phyloP scores from a whole-genome alignment of 2,888 invertebrate genomes.

The Perizoma affinitatum region DNA sequence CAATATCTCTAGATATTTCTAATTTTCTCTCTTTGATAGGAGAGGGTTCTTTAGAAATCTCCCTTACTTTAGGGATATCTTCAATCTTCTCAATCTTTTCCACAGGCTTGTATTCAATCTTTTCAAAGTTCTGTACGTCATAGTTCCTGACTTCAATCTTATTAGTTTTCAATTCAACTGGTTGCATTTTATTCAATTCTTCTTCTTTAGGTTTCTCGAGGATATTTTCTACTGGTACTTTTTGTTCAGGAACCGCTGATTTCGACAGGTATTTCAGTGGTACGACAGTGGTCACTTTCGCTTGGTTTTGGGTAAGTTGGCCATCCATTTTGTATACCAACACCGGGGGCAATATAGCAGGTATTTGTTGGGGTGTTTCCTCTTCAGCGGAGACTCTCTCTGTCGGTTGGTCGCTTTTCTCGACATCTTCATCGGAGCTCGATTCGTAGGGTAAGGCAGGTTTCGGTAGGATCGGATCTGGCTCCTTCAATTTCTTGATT shows the following conservation, averaged over 20 bases:
- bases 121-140: slow-evolving; percentile 25
- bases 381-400: slow-evolving; percentile 33
- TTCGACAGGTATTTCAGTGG: slow-evolving; percentile 28
- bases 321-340: slow-evolving; percentile 71
- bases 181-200: slow-evolving; percentile 29
- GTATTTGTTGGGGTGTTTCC: neutral
- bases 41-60: slow-evolving; percentile 34
- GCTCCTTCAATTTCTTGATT: slow-evolving; percentile 92
- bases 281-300: slow-evolving; percentile 48
- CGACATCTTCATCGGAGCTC: slow-evolving; percentile 86
- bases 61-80: slow-evolving; percentile 30
- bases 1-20: slow-evolving; percentile 29
- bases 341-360: slow-evolving; percentile 42
- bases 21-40: slow-evolving; percentile 22
- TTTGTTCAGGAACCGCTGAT: slow-evolving; percentile 36
- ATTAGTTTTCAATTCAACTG: slow-evolving; percentile 36
- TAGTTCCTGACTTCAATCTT: slow-evolving; percentile 35
- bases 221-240: slow-evolving; percentile 29
- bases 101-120: slow-evolving; percentile 19
- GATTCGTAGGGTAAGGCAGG: slow-evolving; percentile 91
- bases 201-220: slow-evolving; percentile 33
- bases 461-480: slow-evolving; percentile 86
- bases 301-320: slow-evolving; percentile 50
- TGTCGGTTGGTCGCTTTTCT: slow-evolving; percentile 40
- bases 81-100: slow-evolving; percentile 24